Conservation (phyloP, 2,888 invertebrate species). For the Catocala sponsa region DNA sequence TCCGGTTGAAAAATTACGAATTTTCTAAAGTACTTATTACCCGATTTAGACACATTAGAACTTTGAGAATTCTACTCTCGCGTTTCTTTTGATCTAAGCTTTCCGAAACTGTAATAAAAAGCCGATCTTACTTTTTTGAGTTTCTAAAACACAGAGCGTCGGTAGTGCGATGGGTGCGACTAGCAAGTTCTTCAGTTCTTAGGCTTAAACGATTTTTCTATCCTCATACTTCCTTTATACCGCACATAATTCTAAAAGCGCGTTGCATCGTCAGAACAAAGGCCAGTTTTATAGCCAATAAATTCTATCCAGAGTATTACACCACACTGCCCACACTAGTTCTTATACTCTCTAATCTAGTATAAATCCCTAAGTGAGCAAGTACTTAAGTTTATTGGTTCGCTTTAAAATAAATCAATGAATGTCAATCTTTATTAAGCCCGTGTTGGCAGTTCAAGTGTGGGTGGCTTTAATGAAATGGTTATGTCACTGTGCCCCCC, state of each 20-base stretch:
- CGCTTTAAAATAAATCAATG: not conserved
- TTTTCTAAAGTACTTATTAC: too few relatives aligned
- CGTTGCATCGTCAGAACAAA: not conserved
- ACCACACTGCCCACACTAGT: constrained; percentile 6
- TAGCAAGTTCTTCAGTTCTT: too few relatives aligned
- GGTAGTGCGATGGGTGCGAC: too few relatives aligned
- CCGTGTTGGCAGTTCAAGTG: not conserved
- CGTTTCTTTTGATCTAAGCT: too few relatives aligned
- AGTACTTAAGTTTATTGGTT: not conserved
- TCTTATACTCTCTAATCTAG: constrained; percentile 2
- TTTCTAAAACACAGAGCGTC: too few relatives aligned
- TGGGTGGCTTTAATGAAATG: not conserved
- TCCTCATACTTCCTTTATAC: too few relatives aligned
- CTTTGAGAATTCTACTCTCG: too few relatives aligned
- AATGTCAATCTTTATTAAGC: constrained; percentile 3
- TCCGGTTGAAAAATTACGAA: too few relatives aligned
- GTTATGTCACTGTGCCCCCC: not conserved
- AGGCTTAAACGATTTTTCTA: too few relatives aligned
- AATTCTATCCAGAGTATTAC: not conserved
- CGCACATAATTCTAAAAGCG: not conserved
- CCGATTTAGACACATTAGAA: too few relatives aligned
- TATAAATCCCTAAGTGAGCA: not conserved
- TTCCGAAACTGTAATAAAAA: too few relatives aligned
- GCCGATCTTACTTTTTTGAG: too few relatives aligned
- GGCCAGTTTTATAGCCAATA: not conserved